Evolutionary conservation across 2,113 vertebrate genomes (phyloP), one percentile per base, ranked within the genome.

Genomic region (Beaufortia kweichowensis): DNA sequence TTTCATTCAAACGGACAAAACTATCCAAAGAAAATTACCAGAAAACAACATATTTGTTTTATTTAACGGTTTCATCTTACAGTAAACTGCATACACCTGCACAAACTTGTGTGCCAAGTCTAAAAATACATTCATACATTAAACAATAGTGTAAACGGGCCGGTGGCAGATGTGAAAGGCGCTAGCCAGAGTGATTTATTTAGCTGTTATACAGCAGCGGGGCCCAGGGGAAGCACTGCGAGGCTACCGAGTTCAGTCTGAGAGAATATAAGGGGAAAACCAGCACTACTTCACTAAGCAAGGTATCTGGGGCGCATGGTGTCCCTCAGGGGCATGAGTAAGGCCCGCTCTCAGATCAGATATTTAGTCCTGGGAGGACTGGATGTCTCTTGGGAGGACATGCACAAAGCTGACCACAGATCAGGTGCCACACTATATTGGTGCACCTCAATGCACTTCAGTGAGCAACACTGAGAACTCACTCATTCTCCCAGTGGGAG

Each of bases 191-290:
- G 48, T 79, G 48, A 55, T 77, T 59, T 55, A 48, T 69, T 70
- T 61, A 62, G 57, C 57, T 35, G n/a, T 48, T 29, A 56, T 62
- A 43, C 46, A 75, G 59, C 43, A 14, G 26, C 33, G 14, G 28
- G 39, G 23, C 71, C 63, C 71, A 39, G 23, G 53, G 55, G 66
- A 71, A 7, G 29, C 9, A 72, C 10, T 24, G 60, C 15, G 24
- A 24, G 76, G 77, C 69, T 65, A 55, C 53, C 33, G 29, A 76
- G 63, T 70, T 79, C n/a, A 79, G 21, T 6, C 48, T 35, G n/a
- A 23, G 61, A 64, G 77, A 76, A 76, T 61, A 64, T 66, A 53
- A 79, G 78, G 82, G 82, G 79, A 80, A 81, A 78, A 76, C 76
- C 82, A 78, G 76, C 41, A 17, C 21, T 8, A 60, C 65, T 75